A percentile compares a stretch with the other conserved stretches of the same genome.
phyloP scores from a whole-genome alignment of 1,140 invertebrate species.

The Drosophila ohnishii region DNA sequence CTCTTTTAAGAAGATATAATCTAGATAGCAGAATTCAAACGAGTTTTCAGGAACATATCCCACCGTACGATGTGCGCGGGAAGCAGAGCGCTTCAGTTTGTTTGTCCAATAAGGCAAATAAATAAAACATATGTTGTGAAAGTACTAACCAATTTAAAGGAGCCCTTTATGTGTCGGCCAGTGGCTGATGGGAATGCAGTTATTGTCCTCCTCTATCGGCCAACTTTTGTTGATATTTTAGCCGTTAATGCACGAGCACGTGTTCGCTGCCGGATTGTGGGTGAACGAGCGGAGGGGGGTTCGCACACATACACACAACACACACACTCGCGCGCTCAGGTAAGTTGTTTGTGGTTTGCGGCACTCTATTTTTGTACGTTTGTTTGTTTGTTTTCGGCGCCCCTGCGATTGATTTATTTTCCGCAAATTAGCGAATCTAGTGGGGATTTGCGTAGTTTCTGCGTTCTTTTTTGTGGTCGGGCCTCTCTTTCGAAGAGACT shows the following conservation, averaged over 20 bases:
- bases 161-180: conserved; percentile 23
- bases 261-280: conserved; percentile 51
- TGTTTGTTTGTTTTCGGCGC: conserved; percentile 36
- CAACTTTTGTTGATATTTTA: conserved; percentile 60
- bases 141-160: conserved; percentile 62
- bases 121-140: conserved; percentile 43
- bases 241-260: conserved; percentile 54
- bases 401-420: conserved; percentile 37
- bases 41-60: neutral
- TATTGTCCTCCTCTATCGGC: conserved; percentile 25
- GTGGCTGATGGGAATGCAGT: conserved; percentile 1
- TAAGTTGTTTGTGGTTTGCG: conserved; percentile 33
- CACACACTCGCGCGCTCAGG: conserved; percentile 4
- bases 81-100: conserved; percentile 21
- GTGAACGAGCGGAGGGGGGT: conserved; percentile 5
- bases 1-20: too few species aligned
- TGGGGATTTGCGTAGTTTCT: conserved; percentile 36
- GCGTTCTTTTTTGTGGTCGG: conserved; percentile 37
- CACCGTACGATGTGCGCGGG: conserved; percentile 44
- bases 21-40: neutral
- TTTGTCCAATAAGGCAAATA: conserved; percentile 56
- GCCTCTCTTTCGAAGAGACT: conserved; percentile 59
- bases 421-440: conserved; percentile 33
- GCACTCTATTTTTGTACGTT: conserved; percentile 30
- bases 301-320: conserved; percentile 7